Evolutionary conservation across 2,888 invertebrate species (phyloP).

Genomic region (Frankliniella fusca): DNA sequence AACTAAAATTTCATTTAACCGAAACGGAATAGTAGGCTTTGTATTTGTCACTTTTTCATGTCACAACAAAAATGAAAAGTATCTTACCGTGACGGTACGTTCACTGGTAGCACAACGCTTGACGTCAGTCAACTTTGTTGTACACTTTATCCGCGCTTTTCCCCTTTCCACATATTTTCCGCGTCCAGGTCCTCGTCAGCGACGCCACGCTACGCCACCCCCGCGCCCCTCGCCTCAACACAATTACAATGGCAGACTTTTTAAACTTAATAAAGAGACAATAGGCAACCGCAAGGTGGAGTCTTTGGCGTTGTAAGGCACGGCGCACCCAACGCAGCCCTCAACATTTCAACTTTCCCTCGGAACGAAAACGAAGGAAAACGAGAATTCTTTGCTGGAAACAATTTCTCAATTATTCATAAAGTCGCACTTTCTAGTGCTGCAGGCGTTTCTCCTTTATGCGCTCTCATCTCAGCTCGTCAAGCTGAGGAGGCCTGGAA

Average conservation of each 20-base stretch:
- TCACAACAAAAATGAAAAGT: too few relatives aligned
- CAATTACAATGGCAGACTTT: neutral
- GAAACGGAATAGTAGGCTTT: too few relatives aligned
- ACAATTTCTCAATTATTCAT: constrained; percentile 1
- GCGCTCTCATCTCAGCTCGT: neutral
- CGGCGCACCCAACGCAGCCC: neutral
- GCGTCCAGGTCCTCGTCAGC: too few relatives aligned
- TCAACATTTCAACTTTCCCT: neutral
- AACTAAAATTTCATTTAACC: too few relatives aligned
- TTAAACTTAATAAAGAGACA: constrained; percentile 1
- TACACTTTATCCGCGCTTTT: too few relatives aligned
- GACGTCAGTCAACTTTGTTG: too few relatives aligned
- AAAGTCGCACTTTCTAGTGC: neutral
- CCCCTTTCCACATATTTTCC: too few relatives aligned
- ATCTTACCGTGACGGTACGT: too few relatives aligned
- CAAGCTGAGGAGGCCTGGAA: neutral
- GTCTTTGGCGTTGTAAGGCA: neutral
- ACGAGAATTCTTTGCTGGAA: neutral
- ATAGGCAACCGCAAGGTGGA: neutral
- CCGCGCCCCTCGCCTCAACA: neutral
- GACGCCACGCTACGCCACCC: neutral
- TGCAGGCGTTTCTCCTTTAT: neutral
- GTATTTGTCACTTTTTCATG: too few relatives aligned
- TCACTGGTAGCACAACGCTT: too few relatives aligned
- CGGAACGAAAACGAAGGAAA: neutral